Conservation (phyloP, 2,797 vertebrate species). For the Sebastes itinus region DNA sequence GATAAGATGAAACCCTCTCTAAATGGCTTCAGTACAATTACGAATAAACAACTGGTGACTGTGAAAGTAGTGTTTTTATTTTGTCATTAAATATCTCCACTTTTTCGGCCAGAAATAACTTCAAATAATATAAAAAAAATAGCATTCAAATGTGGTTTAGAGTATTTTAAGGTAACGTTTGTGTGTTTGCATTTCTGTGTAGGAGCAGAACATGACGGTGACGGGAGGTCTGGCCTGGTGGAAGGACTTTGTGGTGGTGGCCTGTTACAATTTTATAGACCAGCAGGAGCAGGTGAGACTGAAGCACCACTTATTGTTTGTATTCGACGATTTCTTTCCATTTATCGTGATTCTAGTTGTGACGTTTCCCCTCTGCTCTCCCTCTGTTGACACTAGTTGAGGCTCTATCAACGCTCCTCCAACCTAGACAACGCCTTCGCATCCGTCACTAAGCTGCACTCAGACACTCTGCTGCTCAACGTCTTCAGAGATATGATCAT, state of each 20-base stretch:
- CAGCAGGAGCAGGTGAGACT: slow-evolving; percentile 92
- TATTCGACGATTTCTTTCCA: neutral
- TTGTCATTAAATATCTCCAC: neutral
- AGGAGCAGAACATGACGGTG: slow-evolving; percentile 99
- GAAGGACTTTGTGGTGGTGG: slow-evolving; percentile 96
- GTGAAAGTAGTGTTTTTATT: neutral
- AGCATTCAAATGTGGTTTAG: neutral
- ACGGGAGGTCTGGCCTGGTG: slow-evolving; percentile 98
- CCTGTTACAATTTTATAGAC: slow-evolving; percentile 96
- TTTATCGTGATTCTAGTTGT: neutral
- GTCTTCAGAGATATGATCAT: slow-evolving; percentile 95
- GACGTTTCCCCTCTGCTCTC: neutral
- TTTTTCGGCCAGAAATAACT: neutral
- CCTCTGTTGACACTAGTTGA: slow-evolving; percentile 65
- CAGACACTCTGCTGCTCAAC: slow-evolving; percentile 92
- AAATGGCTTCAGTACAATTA: neutral
- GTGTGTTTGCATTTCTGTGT: neutral
- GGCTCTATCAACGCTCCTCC: slow-evolving; percentile 91
- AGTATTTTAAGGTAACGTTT: neutral
- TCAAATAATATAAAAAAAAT: neutral
- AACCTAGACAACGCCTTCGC: slow-evolving; percentile 98
- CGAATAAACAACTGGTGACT: neutral
- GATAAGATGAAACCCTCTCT: neutral
- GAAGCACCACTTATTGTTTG: neutral
- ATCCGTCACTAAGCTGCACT: slow-evolving; percentile 91